Evolutionary conservation across 2,113 vertebrate species (phyloP), one percentile per base, ranked within the genome.

Genomic region (Trematocara variabile): DNA sequence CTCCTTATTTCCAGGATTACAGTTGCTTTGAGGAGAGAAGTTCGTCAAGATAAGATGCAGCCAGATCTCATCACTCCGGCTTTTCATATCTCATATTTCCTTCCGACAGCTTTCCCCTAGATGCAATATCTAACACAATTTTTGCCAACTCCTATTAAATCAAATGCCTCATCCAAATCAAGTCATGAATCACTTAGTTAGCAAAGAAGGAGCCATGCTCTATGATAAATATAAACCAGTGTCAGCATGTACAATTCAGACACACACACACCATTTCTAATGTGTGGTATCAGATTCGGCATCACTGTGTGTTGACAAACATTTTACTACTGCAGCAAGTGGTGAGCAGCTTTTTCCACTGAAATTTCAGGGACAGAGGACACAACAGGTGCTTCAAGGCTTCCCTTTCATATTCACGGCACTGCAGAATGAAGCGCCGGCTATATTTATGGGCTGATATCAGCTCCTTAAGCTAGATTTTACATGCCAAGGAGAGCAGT

Each of bases 381-480:
- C 79, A 80, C 78, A 94, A 94, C 96, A 96, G 95, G 91, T 96
- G 95, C 90, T 2, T 84, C 10, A 1, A 63, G 88, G 92, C 52
- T 91, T 93, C 88, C 86, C 94, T 90, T 92, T 94, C 95, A 92
- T 90, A 95, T 95, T 93, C 82, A 91, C 95, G 94, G 88, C 95
- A 94, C 84, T 52, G 89, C 91, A 85, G 93, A 95, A 95, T 95
- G 96, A 96, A 93, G 94, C 81, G 84, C 80, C 9, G 80, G 92
- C 94, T 96, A 95, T 95, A 96, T 96, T 95, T 92, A 95, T 87
- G 89, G 81, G 9, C 90, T 96, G 94, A 96, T 93, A 96, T 96
- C 95, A 96, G 92, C 91, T 94, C 88, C 94, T 96, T 92, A 80
- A 90, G 92, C 92, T 91, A 22, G 78, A 90, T 92, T 86, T 56